phyloP scores from a whole-genome alignment of 2,113 vertebrate species.

The Vanacampus margaritifer region DNA sequence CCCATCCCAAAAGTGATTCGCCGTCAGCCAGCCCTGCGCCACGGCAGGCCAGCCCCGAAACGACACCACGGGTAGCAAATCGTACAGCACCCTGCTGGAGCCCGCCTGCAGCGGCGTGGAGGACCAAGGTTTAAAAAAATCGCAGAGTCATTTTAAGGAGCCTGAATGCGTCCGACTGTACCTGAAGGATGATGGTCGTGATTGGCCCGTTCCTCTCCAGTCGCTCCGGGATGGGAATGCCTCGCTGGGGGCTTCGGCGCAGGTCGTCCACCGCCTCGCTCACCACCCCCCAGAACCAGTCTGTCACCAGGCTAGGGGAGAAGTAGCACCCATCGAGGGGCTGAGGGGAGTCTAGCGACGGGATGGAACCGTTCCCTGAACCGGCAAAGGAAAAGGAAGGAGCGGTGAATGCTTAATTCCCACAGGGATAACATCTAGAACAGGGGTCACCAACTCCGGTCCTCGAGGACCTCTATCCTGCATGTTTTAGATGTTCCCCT shows the following conservation, averaged over 20 bases:
- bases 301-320: conserved; percentile 72
- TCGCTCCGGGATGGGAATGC: conserved; percentile 70
- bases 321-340: conserved; percentile 76
- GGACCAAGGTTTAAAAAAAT: background rate
- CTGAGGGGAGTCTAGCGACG: conserved; percentile 65
- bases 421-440: too few species aligned
- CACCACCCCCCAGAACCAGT: conserved; percentile 78
- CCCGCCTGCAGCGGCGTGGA: conserved; percentile 56
- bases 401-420: background rate
- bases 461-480: too few species aligned
- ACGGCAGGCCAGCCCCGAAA: conserved; percentile 82
- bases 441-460: too few species aligned
- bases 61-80: conserved; percentile 81
- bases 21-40: conserved; percentile 78
- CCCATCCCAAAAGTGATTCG: conserved; percentile 85
- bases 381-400: background rate
- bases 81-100: conserved; percentile 78
- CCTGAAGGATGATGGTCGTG: conserved; percentile 74
- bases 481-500: background rate
- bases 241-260: conserved; percentile 69
- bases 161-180: conserved; percentile 9
- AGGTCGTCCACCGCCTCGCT: conserved; percentile 70
- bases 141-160: background rate
- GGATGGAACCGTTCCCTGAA: conserved; percentile 54
- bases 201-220: conserved; percentile 75